Evolutionary conservation across 2,113 vertebrate genomes (phyloP), one percentile per base, ranked within the genome.

Genomic region (Dicrurus megarhynchus): DNA sequence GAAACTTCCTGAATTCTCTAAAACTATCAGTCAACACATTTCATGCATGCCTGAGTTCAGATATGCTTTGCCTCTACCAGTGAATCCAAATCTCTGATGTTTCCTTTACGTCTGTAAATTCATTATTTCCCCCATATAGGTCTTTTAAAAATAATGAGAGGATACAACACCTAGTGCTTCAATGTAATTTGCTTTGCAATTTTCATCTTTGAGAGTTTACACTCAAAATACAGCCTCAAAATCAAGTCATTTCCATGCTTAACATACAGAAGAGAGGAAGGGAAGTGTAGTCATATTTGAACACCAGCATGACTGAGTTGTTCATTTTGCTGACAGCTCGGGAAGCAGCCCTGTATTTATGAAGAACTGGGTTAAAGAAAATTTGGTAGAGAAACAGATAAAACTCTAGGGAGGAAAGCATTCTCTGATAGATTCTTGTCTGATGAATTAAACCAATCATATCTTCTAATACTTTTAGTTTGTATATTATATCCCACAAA

Each of bases 301-400:
- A 69, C 46, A 76, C 1, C 2, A 3, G 10, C 22, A 76, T 24
- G 61, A 82, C 4, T 52, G 30, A 80, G 50, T 7, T 59, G 16
- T 70, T 82, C 7, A 42, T 65, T 76, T 84, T 76, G 49, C n/a
- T 53, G 30, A 68, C 21, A 55, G 33, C 49, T 61, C 49, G 53
- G 42, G 71, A 87, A 91, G 46, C 1, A 10, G 73, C 16, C 23
- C 23, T n/a, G 18, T 49, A 59, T 12, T 75, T 46, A 80, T 0
- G 1, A 71, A 76, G 19, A 74, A 41, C 3, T 0, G 0, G 17
- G 14, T 0, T 57, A 55, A 86, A 83, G n/a, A 84, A 73, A 79
- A 86, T 19, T 21, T 57, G 41, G 42, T 39, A 53, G 1, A 80
- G 79, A 79, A 92, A 69, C 3, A 77, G 41, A 69, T 28, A 46